These are phyloP conservation scores for Phalera bucephala DNA, from an alignment of 2,888 invertebrate genomes.

Conservation along the genomic window DNA sequence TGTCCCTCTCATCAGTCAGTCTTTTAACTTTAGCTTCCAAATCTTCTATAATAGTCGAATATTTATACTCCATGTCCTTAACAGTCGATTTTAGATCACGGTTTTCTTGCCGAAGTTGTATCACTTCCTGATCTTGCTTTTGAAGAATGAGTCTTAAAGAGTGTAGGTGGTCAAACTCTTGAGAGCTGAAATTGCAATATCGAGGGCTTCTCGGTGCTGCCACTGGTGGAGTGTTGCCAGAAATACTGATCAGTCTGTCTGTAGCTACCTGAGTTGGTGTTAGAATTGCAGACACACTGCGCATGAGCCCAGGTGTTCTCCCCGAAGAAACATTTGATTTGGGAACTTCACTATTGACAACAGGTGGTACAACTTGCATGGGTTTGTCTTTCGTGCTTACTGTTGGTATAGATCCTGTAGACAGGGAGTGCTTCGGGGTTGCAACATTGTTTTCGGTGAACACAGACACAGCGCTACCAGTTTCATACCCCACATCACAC, in stretches of 20 bases:
- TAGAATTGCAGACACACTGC: conserved; percentile 72
- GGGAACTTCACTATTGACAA: conserved; percentile 50
- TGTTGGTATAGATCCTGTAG: conserved; percentile 45
- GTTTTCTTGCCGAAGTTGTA: conserved; percentile 63
- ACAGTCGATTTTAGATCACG: conserved; percentile 61
- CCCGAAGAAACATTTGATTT: conserved; percentile 35
- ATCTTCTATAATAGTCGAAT: conserved; percentile 53
- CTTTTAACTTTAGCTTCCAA: conserved; percentile 60
- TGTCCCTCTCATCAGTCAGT: conserved; percentile 57
- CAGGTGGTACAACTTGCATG: conserved; percentile 71
- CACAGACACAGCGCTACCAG: conserved; percentile 61
- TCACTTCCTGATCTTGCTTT: conserved; percentile 68
- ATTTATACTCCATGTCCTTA: conserved; percentile 57
- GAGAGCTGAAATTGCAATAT: conserved; percentile 40
- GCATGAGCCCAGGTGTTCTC: conserved; percentile 58
- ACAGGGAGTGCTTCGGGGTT: conserved; percentile 54
- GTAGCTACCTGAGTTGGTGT: conserved; percentile 67
- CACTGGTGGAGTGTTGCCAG: conserved; percentile 64
- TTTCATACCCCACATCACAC: conserved; percentile 71
- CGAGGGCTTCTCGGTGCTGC: conserved; percentile 65
- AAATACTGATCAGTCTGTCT: conserved; percentile 66
- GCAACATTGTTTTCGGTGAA: conserved; percentile 50
- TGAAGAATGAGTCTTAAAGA: conserved; percentile 62
- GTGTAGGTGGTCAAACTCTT: conserved; percentile 60
- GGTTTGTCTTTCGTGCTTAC: conserved; percentile 58